These are phyloP conservation scores for Oligia latruncula DNA, from an alignment of 2,888 invertebrate species.

Conservation along the genomic window DNA sequence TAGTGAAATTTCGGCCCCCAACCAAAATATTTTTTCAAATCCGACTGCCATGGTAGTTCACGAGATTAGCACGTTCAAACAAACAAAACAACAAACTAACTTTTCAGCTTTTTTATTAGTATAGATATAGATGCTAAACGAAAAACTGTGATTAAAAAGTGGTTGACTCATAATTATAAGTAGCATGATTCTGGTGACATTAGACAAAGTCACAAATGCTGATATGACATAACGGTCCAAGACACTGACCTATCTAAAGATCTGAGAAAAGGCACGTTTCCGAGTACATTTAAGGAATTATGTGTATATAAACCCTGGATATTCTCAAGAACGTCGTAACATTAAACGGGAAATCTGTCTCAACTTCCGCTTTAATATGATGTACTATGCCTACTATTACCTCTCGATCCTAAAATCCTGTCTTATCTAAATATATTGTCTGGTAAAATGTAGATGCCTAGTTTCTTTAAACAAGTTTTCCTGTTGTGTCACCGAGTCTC, in stretches of 20 bases:
- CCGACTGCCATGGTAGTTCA: too few relatives aligned
- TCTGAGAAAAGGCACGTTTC: not conserved
- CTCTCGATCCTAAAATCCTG: not conserved
- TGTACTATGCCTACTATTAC: not conserved
- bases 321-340: not conserved
- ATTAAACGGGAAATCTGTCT: not conserved
- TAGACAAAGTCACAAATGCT: not conserved
- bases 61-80: too few relatives aligned
- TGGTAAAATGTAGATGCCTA: conserved; percentile 25
- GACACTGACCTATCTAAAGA: not conserved
- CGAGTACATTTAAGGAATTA: not conserved
- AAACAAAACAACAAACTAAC: too few relatives aligned
- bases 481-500: conserved; percentile 67
- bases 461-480: conserved; percentile 58
- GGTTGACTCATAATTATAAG: not conserved
- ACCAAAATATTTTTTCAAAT: too few relatives aligned
- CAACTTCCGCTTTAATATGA: not conserved
- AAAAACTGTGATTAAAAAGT: not conserved
- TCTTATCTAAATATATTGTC: not conserved
- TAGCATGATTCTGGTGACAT: not conserved
- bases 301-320: not conserved
- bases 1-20: too few relatives aligned
- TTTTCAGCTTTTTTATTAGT: too few relatives aligned
- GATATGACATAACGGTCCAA: not conserved
- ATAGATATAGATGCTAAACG: not conserved